Conservation (phyloP, 92 coral and sea anemone species). For the Zoanthus sociatus region DNA sequence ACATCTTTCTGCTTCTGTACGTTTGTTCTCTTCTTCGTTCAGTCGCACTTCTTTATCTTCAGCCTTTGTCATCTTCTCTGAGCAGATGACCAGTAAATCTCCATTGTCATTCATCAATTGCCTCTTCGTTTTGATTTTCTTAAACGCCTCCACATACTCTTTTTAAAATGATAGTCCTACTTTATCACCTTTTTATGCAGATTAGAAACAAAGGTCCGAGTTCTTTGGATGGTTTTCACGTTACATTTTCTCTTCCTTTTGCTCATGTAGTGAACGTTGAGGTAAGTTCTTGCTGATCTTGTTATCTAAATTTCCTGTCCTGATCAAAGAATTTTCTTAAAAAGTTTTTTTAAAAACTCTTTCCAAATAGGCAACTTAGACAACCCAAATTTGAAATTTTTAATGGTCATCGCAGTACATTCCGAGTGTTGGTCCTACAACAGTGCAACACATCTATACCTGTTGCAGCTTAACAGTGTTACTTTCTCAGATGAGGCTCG, state of each 20-base stretch:
- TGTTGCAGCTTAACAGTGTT: background rate
- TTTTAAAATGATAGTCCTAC: no score
- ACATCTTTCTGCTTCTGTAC: no score
- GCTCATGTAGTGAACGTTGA: constrained; percentile 6
- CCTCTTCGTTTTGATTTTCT: no score
- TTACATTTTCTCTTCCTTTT: constrained; percentile 7
- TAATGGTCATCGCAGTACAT: background rate
- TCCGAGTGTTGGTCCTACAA: background rate
- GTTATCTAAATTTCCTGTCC: background rate
- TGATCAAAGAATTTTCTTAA: background rate
- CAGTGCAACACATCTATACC: background rate
- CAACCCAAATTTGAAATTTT: background rate
- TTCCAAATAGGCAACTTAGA: background rate
- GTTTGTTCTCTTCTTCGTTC: no score
- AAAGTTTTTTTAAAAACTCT: background rate
- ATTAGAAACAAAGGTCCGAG: constrained; percentile 41
- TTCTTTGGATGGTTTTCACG: constrained; percentile 25
- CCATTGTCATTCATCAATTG: no score
- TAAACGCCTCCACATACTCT: no score
- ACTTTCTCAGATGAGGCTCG: background rate
- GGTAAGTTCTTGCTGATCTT: constrained; percentile 6
- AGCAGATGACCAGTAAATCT: no score
- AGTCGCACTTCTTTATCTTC: no score
- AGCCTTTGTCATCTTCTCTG: no score
- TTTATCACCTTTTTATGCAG: background rate